These are phyloP conservation scores for Galleria mellonella DNA, from an alignment of 1,140 invertebrate species.

Conservation along the genomic window DNA sequence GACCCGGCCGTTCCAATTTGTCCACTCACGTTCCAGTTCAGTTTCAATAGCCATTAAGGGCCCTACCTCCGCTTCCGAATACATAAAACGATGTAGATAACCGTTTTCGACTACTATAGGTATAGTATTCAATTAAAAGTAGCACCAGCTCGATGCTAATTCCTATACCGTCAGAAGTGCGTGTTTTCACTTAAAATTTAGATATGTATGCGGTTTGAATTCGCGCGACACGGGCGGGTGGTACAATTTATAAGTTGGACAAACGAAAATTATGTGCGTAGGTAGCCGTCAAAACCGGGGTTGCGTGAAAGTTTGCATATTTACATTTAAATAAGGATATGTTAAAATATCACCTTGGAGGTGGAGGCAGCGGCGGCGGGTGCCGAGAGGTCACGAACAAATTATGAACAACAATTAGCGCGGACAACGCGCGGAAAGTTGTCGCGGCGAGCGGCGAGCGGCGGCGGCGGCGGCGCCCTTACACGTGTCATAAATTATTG, in stretches of 20 bases:
- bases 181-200: constrained; percentile 7
- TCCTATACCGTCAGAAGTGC: constrained; percentile 4
- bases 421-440: constrained; percentile 14
- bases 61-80: constrained; percentile 36
- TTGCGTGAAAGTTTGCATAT: constrained; percentile 38
- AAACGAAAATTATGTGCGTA: constrained; percentile 50
- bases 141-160: constrained; percentile 27
- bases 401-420: constrained; percentile 61
- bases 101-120: constrained; percentile 8
- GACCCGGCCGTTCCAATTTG: constrained; percentile 56
- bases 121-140: constrained; percentile 18
- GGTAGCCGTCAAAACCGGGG: constrained; percentile 33
- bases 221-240: neutral
- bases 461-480: constrained; percentile 4
- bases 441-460: constrained; percentile 6
- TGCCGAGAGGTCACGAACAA: constrained; percentile 30
- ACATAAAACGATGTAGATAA: constrained; percentile 10
- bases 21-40: constrained; percentile 63
- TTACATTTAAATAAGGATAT: constrained; percentile 56
- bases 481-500: constrained; percentile 12
- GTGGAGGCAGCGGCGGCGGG: constrained; percentile 9
- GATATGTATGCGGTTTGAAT: neutral
- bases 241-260: constrained; percentile 42
- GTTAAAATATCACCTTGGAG: constrained; percentile 56
- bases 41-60: constrained; percentile 59